Evolutionary conservation across 2,113 vertebrate species (phyloP).

Genomic region (Ailuropoda melanoleuca): DNA sequence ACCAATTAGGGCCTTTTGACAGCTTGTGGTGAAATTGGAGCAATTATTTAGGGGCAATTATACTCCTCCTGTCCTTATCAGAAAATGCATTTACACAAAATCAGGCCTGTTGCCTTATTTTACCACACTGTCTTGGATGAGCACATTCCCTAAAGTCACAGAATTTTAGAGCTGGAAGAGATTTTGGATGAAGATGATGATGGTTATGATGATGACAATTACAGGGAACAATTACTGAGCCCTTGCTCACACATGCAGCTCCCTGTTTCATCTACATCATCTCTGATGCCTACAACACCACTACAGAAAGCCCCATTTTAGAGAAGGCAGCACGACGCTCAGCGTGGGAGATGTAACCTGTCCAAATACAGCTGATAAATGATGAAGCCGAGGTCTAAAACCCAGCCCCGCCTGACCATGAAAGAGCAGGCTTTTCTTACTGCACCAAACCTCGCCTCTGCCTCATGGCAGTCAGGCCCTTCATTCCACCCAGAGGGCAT

Average conservation of each 20-base stretch:
- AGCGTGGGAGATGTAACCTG: neutral
- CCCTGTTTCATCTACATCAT: neutral
- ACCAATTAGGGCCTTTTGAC: conserved; percentile 57
- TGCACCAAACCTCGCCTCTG: neutral
- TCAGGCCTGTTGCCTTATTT: conserved; percentile 22
- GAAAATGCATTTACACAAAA: conserved; percentile 30
- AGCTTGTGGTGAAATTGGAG: conserved; percentile 46
- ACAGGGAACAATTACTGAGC: neutral
- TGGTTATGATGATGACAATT: neutral
- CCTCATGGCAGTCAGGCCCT: neutral
- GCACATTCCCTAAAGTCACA: neutral
- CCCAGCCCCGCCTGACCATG: neutral
- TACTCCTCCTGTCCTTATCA: conserved; percentile 29
- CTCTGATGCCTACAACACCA: neutral
- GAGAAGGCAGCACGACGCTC: neutral
- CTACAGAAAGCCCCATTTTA: neutral
- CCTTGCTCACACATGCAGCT: neutral
- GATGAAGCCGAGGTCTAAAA: neutral
- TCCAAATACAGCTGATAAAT: neutral
- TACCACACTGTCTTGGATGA: neutral
- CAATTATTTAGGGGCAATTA: conserved; percentile 61
- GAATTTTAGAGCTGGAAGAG: conserved; percentile 5
- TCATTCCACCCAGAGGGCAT: no score
- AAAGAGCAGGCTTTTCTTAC: neutral
- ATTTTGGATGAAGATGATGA: neutral